Evolutionary conservation across 2,888 invertebrate genomes (phyloP).

Genomic region (Lasioglossum oenotherae): DNA sequence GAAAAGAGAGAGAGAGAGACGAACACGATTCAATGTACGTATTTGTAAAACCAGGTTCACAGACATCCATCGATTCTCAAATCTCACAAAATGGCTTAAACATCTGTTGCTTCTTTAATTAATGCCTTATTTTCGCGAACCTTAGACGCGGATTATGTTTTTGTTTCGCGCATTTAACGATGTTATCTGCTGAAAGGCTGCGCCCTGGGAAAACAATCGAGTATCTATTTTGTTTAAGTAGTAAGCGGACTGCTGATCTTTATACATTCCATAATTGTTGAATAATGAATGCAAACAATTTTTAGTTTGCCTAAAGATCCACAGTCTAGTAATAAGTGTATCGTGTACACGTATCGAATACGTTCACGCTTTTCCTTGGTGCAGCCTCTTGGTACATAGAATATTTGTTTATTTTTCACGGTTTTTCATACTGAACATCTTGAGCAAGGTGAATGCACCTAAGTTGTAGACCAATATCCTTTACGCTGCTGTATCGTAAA

Average conservation of each 20-base stretch:
- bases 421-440: conserved; percentile 27
- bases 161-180: conserved; percentile 40
- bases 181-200: conserved; percentile 57
- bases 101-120: conserved; percentile 59
- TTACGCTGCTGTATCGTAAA: conserved; percentile 57
- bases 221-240: background rate
- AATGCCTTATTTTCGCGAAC: conserved; percentile 58
- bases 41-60: background rate
- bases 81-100: conserved; percentile 64
- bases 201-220: conserved; percentile 33
- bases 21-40: conserved; percentile 7
- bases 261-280: no score
- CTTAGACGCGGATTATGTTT: conserved; percentile 53
- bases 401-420: conserved; percentile 27
- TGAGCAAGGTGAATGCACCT: conserved; percentile 17
- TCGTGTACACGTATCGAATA: conserved; percentile 41
- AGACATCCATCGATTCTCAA: conserved; percentile 6
- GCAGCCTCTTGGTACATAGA: conserved; percentile 50
- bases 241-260: no score
- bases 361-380: conserved; percentile 28
- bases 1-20: background rate
- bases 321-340: background rate
- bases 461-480: conserved; percentile 31
- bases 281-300: no score
- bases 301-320: no score